Evolutionary conservation across 2,797 vertebrate genomes (phyloP), one percentile per base, ranked within the genome.

Genomic region (Centroberyx gerrardi): DNA sequence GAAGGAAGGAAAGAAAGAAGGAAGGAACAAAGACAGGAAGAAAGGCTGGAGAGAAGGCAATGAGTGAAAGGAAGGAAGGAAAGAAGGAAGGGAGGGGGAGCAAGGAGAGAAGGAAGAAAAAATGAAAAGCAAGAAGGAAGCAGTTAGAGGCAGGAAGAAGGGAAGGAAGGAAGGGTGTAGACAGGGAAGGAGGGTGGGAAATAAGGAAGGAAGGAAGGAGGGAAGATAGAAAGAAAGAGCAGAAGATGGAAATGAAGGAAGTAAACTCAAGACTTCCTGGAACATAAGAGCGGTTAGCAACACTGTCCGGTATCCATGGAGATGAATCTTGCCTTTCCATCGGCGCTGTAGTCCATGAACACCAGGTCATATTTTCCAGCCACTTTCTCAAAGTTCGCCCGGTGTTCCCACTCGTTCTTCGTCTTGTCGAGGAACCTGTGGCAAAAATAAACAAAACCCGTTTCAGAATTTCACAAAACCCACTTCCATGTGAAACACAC

Each of bases 381-480:
- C 2, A 96, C 95, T 80, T 98, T 98, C 87, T 96, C 89, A 89
- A 98, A 98, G 61, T 5, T 51, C 0, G 29, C 87, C 54, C 96
- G 91, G 18, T 89, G 15, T 1, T 92, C 91, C 97, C 97, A 98
- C 36, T 94, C 92, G 9, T 98, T 98, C 85, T 96, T 96, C 0
- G 97, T 98, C 90, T 98, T 98, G 67, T 97, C 97, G n/a, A 94
- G 64, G 82, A 98, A 98, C 84, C 97, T 98, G 83, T 1, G 5
- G 36, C 2, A 46, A 64, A 79, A 68, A 69, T n/a, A 65, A 42
- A 52, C 2, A 51, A 9, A 22, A 5, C 4, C 8, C 17, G 52
- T 46, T 48, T 28, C 2, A 44, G 8, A 49, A 10, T 60, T 42
- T 59, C 2, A 53, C 4, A 12, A 0, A 59, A 33, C 33, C 12